A percentile compares a stretch with the other conserved stretches of the same genome.
Conservation (phyloP, 2,113 vertebrate genomes). For the Corythornis madagascariensis region DNA sequence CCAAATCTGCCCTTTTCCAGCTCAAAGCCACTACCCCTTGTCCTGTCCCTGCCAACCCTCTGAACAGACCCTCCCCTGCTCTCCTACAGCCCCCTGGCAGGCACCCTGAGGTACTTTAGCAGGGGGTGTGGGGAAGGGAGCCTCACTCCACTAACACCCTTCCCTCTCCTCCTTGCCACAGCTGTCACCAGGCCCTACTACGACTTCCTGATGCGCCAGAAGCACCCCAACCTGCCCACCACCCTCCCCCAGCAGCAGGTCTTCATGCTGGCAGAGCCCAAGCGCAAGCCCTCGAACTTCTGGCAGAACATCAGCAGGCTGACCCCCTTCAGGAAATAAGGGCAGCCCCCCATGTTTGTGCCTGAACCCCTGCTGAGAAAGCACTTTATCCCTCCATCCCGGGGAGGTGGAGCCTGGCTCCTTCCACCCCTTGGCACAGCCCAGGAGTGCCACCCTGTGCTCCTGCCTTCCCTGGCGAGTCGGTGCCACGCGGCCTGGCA, state of each 20-base stretch:
- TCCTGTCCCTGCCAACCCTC: too few relatives aligned
- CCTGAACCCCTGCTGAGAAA: constrained; percentile 76
- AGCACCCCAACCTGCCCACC: constrained; percentile 85
- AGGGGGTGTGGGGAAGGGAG: not conserved
- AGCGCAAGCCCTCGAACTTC: constrained; percentile 94
- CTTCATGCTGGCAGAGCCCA: constrained; percentile 92
- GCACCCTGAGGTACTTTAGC: not conserved
- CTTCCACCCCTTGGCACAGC: not conserved
- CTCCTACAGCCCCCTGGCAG: too few relatives aligned
- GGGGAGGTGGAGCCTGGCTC: constrained; percentile 72
- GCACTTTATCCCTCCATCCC: constrained; percentile 83
- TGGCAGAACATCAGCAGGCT: constrained; percentile 96
- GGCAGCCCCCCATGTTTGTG: constrained; percentile 50
- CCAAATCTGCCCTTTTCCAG: too few relatives aligned
- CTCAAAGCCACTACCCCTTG: too few relatives aligned
- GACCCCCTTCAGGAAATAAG: constrained; percentile 91
- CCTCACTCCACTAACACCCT: not conserved
- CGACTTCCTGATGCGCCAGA: constrained; percentile 90
- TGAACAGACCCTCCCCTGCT: too few relatives aligned
- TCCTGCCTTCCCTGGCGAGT: too few relatives aligned
- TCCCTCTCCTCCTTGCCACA: constrained; percentile 26
- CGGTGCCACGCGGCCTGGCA: too few relatives aligned
- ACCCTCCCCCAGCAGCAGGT: constrained; percentile 90
- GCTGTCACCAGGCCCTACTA: constrained; percentile 89
- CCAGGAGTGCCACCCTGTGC: too few relatives aligned